Percentiles rank a stretch among this genome's conserved stretches.
phyloP scores from a whole-genome alignment of 64 coral and sea anemone species.

The Pachyseris speciosa region DNA sequence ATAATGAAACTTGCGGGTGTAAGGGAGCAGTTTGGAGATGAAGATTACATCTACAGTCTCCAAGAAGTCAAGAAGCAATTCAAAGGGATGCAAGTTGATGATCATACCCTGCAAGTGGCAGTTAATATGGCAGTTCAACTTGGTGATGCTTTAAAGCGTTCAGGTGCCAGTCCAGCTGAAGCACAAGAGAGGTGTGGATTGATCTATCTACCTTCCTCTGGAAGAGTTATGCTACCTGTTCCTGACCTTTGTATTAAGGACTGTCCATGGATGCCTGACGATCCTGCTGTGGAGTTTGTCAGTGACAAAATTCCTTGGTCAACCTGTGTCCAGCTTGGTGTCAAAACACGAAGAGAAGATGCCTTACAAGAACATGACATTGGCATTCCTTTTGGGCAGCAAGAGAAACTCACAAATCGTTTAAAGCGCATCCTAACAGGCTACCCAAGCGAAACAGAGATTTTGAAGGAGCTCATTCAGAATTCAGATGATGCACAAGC shows the following conservation, averaged over 20 bases:
- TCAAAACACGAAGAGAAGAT: slow-evolving; percentile 77
- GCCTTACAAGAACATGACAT: slow-evolving; percentile 22
- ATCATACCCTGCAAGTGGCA: slow-evolving; percentile 2
- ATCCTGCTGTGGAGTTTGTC: slow-evolving; percentile 31
- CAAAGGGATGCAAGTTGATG: not conserved
- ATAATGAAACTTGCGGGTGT: slow-evolving; percentile 61
- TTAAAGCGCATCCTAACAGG: slow-evolving; percentile 75
- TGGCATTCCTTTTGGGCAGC: slow-evolving; percentile 85
- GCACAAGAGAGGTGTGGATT: not conserved
- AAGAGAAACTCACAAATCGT: slow-evolving; percentile 85
- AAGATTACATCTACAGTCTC: slow-evolving; percentile 19
- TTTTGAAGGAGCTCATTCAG: slow-evolving; percentile 94
- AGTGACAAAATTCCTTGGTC: slow-evolving; percentile 37
- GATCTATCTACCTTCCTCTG: slow-evolving; percentile 67
- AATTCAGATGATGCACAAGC: slow-evolving; percentile 97
- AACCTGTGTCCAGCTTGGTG: slow-evolving; percentile 13
- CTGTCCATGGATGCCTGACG: slow-evolving; percentile 81
- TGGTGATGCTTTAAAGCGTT: not conserved
- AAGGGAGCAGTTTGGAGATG: slow-evolving; percentile 24
- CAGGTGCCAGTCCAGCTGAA: not conserved
- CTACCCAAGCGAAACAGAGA: slow-evolving; percentile 78
- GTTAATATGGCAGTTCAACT: slow-evolving; percentile 29
- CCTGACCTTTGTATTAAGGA: slow-evolving; percentile 68
- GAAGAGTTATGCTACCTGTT: slow-evolving; percentile 25
- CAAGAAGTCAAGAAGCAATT: not conserved